phyloP scores from a whole-genome alignment of 2,113 vertebrate species.

The Anoura caudifer region DNA sequence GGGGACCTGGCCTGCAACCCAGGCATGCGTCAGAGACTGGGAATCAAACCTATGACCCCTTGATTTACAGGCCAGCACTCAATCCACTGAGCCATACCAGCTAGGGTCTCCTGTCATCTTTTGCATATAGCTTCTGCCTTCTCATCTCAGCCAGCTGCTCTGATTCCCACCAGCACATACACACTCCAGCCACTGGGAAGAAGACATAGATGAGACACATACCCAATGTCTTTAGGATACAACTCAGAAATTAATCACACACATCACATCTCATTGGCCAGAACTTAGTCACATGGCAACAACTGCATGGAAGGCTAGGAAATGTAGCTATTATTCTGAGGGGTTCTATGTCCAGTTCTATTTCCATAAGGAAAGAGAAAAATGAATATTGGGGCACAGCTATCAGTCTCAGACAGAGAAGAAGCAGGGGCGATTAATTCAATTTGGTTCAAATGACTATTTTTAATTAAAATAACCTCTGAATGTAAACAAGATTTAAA shows the following conservation, averaged over 20 bases:
- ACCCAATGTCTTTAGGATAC: background rate
- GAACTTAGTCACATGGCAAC: background rate
- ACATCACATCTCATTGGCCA: background rate
- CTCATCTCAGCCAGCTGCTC: no score
- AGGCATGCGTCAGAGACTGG: no score
- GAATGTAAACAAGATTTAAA: background rate
- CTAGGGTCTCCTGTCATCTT: background rate
- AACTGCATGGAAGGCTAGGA: background rate
- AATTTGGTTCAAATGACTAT: background rate
- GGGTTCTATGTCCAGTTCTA: background rate
- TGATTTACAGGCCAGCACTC: no score
- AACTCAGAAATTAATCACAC: background rate
- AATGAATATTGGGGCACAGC: background rate
- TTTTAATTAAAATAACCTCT: constrained; percentile 7
- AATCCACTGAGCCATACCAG: no score
- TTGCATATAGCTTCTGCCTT: background rate
- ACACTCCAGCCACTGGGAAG: background rate
- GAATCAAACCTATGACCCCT: no score
- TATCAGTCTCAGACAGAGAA: background rate
- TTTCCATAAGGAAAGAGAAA: background rate
- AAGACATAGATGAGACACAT: background rate
- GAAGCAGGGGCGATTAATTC: background rate
- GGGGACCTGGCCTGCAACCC: no score
- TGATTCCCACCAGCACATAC: background rate
- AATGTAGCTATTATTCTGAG: background rate